Evolutionary conservation across 2,888 invertebrate species (phyloP).

Genomic region (Stenoptilia bipunctidactyla): DNA sequence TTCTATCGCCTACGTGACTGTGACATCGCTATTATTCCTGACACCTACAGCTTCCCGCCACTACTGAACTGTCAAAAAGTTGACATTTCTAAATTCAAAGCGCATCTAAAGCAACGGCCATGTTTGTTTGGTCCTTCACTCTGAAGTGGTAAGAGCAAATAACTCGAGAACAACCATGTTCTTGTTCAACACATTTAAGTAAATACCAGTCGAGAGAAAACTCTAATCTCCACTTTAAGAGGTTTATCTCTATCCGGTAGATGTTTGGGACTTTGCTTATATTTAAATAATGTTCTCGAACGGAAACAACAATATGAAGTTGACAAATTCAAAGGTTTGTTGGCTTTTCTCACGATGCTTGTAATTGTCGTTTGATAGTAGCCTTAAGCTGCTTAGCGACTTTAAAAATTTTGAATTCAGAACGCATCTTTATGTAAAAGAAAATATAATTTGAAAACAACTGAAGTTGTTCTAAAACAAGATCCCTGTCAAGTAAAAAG

Average conservation of each 20-base stretch:
- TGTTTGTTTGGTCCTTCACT: conserved; percentile 46
- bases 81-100: not conserved
- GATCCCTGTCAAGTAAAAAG: not conserved
- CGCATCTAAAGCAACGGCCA: not conserved
- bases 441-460: not conserved
- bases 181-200: conserved; percentile 42
- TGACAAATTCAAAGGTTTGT: conserved; percentile 23
- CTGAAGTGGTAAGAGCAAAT: conserved; percentile 60
- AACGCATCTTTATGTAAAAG: no score
- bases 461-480: no score
- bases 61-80: not conserved
- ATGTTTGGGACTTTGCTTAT: conserved; percentile 24
- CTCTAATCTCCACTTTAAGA: conserved; percentile 47
- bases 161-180: conserved; percentile 41
- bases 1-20: no score
- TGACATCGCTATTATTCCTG: not conserved
- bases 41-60: not conserved
- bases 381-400: no score
- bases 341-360: conserved; percentile 42
- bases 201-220: conserved; percentile 40
- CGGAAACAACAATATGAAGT: conserved; percentile 26
- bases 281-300: conserved; percentile 18
- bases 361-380: no score
- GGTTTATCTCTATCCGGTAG: conserved; percentile 53
- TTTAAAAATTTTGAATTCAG: no score